Percentiles rank a stretch among this genome's conserved stretches.
These are phyloP conservation scores for Alces alces DNA, from an alignment of 2,113 vertebrate species.

Conservation along the genomic window DNA sequence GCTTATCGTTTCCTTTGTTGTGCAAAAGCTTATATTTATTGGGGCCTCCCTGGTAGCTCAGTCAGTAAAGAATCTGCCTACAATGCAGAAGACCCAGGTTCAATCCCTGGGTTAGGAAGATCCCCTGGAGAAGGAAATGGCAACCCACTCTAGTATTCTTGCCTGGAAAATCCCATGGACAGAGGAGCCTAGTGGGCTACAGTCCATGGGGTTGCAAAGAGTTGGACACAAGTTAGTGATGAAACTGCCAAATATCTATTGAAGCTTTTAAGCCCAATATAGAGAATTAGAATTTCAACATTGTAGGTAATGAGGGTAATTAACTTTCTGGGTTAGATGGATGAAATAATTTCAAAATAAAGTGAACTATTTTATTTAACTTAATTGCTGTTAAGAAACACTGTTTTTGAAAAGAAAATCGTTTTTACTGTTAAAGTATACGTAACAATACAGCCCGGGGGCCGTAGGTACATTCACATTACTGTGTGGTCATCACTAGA, in stretches of 20 bases:
- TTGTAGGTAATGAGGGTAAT: not conserved
- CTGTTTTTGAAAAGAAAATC: not conserved
- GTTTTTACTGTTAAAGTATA: not conserved
- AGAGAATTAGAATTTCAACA: not conserved
- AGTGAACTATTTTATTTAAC: not conserved
- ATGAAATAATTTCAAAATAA: constrained; percentile 31
- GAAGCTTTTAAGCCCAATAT: not conserved
- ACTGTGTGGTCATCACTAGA: not conserved
- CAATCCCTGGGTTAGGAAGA: not conserved
- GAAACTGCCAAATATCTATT: not conserved
- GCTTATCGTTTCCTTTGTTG: too few species aligned
- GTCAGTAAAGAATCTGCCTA: not conserved
- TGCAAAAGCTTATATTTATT: too few species aligned
- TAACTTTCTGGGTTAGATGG: not conserved
- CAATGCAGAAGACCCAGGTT: not conserved
- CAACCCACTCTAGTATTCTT: not conserved
- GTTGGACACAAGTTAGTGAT: not conserved
- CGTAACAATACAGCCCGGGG: not conserved
- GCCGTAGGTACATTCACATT: too few species aligned
- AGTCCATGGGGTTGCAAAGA: not conserved
- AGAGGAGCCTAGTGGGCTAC: not conserved
- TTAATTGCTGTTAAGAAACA: not conserved
- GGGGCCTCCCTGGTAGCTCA: not conserved
- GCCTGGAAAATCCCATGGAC: not conserved
- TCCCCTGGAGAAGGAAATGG: not conserved